These are phyloP conservation scores for Polymixis lichenea DNA, from an alignment of 2,888 invertebrate genomes.

Conservation along the genomic window DNA sequence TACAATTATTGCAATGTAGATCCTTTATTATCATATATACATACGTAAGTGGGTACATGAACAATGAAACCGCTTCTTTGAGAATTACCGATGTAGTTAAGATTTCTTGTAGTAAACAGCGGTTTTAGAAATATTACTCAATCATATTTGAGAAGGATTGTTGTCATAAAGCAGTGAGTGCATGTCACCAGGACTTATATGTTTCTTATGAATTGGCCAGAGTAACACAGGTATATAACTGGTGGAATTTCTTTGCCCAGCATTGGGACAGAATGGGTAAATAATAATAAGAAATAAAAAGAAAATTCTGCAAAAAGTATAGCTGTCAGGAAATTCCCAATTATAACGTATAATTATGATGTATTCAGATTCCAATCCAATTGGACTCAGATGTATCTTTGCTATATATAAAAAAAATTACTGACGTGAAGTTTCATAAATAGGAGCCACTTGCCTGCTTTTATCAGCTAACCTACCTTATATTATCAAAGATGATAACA, in stretches of 20 bases:
- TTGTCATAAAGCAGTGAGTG: not conserved
- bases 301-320: not conserved
- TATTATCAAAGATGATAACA: not conserved
- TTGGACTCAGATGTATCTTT: too few species aligned
- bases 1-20: constrained; percentile 42
- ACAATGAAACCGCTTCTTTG: constrained; percentile 44
- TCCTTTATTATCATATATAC: constrained; percentile 5
- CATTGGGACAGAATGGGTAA: not conserved
- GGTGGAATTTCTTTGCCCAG: not conserved
- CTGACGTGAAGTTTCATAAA: not conserved
- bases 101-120: not conserved
- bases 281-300: not conserved
- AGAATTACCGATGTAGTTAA: constrained; percentile 20
- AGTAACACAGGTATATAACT: not conserved
- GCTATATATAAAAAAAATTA: too few species aligned
- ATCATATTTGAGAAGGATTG: not conserved
- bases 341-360: not conserved
- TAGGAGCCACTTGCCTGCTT: not conserved
- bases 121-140: not conserved
- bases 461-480: too few species aligned
- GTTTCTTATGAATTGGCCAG: not conserved
- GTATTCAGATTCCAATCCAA: not conserved
- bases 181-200: not conserved
- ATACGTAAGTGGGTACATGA: not conserved
- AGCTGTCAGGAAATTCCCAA: not conserved